Evolutionary conservation across 1,140 invertebrate genomes (phyloP), one percentile per base, ranked within the genome.

Genomic region (Mylabris phalerata): DNA sequence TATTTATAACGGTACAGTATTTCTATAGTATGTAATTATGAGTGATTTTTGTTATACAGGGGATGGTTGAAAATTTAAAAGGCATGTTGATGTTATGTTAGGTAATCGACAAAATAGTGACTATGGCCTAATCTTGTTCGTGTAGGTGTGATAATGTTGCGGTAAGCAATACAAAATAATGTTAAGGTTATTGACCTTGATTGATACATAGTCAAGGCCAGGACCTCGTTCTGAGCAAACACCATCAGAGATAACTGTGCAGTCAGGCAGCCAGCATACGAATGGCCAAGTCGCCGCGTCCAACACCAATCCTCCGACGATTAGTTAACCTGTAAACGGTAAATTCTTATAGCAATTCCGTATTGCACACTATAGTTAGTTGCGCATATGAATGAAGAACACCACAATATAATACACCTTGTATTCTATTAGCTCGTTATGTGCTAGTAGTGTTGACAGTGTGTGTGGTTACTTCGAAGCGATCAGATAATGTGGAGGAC

Each of bases 281-380:
- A 50, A 52, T 59, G 50, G 57, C 50, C 44, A 43, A 46, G 32
- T 32, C 32, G 32, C 4, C 32, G 32, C 4, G 32, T 7, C 41
- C 41, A 42, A 10, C 11, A n/a, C 41, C 41, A 42, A n/a, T 42
- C 11, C 41, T 42, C 10, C 3, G 4, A 42, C 41, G 11, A n/a
- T 42, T n/a, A 42, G 41, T 42, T n/a, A 10, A n/a, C 11, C 9
- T 6, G 51, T 55, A 55, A 60, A 69, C 69, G 69, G 69, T 71
- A 71, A 66, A 69, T 71, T 71, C 62, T 63, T 58, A 62, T 62
- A 67, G 63, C 63, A 61, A 65, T 65, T 65, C 67, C 64, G 65
- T 67, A 67, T 67, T 63, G 65, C 63, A 67, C 63, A 52, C 51
- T 41, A 32, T 32, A 59, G 59, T 60, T 62, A 51, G 41, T 57